These are phyloP conservation scores for Coptodon bakossiorum DNA, from an alignment of 2,113 vertebrate genomes.

Conservation along the genomic window DNA sequence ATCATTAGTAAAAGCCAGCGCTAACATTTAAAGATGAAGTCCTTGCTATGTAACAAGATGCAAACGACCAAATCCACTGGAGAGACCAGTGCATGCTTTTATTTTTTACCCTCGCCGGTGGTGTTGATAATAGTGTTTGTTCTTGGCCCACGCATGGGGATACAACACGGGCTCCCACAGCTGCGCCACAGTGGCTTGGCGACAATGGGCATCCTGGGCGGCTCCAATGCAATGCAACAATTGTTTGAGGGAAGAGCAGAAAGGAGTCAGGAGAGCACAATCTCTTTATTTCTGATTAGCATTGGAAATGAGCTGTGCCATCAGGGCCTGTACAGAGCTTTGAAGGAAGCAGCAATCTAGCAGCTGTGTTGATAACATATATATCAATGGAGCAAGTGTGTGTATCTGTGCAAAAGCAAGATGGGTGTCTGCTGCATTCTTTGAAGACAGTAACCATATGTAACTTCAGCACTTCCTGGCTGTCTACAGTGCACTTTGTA, in stretches of 20 bases:
- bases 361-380: neutral
- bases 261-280: neutral
- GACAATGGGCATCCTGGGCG: slow-evolving; percentile 40
- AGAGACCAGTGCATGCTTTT: neutral
- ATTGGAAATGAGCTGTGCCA: slow-evolving; percentile 5
- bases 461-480: neutral
- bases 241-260: slow-evolving; percentile 5
- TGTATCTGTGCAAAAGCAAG: neutral
- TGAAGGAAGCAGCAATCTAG: neutral
- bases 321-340: neutral
- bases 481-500: neutral
- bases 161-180: neutral
- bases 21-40: neutral
- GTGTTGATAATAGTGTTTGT: slow-evolving; percentile 41
- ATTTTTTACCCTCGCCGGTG: neutral
- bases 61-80: neutral
- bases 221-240: slow-evolving; percentile 15
- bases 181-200: slow-evolving; percentile 5
- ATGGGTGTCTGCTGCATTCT: neutral
- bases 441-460: neutral
- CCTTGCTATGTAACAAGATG: slow-evolving; percentile 21
- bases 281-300: slow-evolving; percentile 33
- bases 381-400: neutral
- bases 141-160: neutral
- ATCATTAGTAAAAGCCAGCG: slow-evolving; percentile 7